These are phyloP conservation scores for Neolamprologus multifasciatus DNA, from an alignment of 2,797 vertebrate genomes.

Conservation along the genomic window DNA sequence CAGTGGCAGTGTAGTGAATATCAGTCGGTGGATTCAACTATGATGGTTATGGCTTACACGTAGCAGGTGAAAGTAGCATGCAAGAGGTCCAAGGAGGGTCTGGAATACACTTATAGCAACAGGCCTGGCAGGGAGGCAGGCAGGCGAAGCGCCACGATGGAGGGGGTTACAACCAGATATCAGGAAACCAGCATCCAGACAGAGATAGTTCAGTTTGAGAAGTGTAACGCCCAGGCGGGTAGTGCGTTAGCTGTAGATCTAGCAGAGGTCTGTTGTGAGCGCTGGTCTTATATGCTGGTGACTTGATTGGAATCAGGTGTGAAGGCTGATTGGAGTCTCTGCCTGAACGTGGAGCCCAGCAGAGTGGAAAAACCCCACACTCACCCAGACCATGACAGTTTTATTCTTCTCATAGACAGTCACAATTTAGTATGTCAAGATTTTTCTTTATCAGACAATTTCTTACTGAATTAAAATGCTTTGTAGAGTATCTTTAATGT, in stretches of 20 bases:
- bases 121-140: background rate
- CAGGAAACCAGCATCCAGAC: background rate
- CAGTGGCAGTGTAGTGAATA: background rate
- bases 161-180: background rate
- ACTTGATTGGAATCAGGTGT: background rate
- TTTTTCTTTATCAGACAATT: background rate
- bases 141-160: accelerated
- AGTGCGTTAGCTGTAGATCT: background rate
- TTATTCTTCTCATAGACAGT: background rate
- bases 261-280: background rate
- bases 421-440: background rate
- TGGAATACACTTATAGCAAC: background rate
- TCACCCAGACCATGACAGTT: background rate
- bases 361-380: accelerated
- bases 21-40: background rate
- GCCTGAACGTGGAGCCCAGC: background rate
- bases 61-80: background rate
- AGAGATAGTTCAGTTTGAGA: background rate
- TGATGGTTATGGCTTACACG: background rate
- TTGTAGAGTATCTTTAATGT: background rate
- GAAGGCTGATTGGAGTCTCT: background rate
- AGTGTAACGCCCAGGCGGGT: accelerated
- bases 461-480: background rate
- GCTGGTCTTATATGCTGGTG: background rate
- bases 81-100: background rate